Evolutionary conservation across 2,888 invertebrate species (phyloP).

Genomic region (Brachyopa scutellaris): DNA sequence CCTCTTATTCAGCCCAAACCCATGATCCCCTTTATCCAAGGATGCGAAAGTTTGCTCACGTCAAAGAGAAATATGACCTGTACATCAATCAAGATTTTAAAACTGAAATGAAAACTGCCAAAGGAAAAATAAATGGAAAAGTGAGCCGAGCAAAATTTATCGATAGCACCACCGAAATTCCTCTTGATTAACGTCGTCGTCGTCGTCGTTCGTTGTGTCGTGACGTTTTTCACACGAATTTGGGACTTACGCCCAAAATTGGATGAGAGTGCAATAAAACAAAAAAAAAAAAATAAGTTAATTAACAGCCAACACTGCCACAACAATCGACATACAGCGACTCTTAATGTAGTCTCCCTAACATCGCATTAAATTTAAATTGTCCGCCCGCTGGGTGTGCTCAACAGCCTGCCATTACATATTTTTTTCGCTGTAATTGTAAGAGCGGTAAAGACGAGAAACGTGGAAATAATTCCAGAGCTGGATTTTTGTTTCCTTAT

Average conservation of each 20-base stretch:
- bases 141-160: constrained; percentile 31
- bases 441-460: constrained; percentile 36
- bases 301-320: constrained; percentile 62
- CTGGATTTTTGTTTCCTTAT: constrained; percentile 47
- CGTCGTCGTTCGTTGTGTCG: too few species aligned
- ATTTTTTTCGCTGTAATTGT: constrained; percentile 37
- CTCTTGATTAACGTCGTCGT: constrained; percentile 45
- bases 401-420: constrained; percentile 67
- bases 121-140: constrained; percentile 10
- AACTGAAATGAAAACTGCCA: constrained; percentile 32
- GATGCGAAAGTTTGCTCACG: constrained; percentile 42
- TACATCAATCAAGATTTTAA: constrained; percentile 65
- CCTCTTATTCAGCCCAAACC: constrained; percentile 7
- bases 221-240: constrained; percentile 28
- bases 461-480: constrained; percentile 56
- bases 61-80: constrained; percentile 54
- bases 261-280: constrained; percentile 55
- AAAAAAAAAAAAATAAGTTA: constrained; percentile 71
- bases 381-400: constrained; percentile 62
- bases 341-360: constrained; percentile 61
- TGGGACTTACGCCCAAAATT: constrained; percentile 1
- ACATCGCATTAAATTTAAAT: constrained; percentile 67
- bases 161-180: constrained; percentile 41
- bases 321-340: constrained; percentile 63
- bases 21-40: constrained; percentile 44